Percentiles rank a stretch among this genome's conserved stretches.
Conservation (phyloP, 2,113 vertebrate species). For the Pongo abelii region DNA sequence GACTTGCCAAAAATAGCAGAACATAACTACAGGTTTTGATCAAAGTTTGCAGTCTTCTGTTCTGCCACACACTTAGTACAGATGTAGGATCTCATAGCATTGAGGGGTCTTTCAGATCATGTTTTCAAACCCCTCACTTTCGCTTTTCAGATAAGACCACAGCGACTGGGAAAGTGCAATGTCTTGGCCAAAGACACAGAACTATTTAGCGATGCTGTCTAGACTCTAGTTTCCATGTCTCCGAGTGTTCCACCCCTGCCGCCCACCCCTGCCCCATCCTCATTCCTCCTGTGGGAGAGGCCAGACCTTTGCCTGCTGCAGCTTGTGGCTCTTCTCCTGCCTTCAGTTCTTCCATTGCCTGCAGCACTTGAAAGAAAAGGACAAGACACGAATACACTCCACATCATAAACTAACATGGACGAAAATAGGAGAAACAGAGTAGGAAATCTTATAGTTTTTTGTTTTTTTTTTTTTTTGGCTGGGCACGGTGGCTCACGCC, state of each 20-base stretch:
- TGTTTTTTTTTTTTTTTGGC: not conserved
- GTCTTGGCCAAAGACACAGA: not conserved
- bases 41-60: not conserved
- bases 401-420: not conserved
- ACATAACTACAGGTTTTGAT: not conserved
- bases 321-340: not conserved
- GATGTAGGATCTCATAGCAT: not conserved
- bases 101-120: not conserved
- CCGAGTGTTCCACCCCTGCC: not conserved
- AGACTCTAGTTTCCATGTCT: not conserved
- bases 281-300: not conserved
- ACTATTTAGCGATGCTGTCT: too few relatives aligned
- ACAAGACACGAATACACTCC: not conserved
- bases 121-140: not conserved
- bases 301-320: not conserved
- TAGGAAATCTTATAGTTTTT: not conserved
- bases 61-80: not conserved
- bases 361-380: not conserved
- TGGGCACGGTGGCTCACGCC: fast-evolving
- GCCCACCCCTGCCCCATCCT: not conserved
- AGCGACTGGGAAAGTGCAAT: not conserved
- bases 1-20: not conserved
- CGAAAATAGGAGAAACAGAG: not conserved
- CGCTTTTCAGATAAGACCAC: not conserved
- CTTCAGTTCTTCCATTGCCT: not conserved